Evolutionary conservation across 2,113 vertebrate genomes (phyloP).

Genomic region (Dinomys branickii): DNA sequence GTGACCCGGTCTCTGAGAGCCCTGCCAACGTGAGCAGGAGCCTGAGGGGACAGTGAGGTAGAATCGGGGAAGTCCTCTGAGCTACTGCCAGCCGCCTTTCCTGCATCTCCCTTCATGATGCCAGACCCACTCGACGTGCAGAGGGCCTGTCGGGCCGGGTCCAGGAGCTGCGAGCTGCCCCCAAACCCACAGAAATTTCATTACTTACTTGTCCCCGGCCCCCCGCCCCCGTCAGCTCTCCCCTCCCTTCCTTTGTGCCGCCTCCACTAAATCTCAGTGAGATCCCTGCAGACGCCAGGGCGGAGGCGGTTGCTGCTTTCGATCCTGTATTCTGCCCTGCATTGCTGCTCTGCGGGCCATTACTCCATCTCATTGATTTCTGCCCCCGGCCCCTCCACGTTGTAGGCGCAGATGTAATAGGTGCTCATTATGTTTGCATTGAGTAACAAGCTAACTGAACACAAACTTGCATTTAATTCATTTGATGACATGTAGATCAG

Average conservation of each 20-base stretch:
- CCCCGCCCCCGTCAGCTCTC: no score
- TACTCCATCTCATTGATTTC: background rate
- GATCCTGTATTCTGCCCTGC: background rate
- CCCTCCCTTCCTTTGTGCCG: background rate
- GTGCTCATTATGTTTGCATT: background rate
- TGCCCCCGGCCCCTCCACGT: background rate
- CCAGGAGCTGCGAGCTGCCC: background rate
- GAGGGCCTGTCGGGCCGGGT: no score
- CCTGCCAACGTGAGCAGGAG: no score
- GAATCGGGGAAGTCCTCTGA: no score
- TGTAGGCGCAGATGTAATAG: background rate
- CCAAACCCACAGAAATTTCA: background rate
- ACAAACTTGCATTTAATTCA: constrained; percentile 29
- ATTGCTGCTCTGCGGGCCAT: background rate
- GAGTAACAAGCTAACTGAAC: background rate
- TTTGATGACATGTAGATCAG: background rate
- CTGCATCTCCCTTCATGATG: no score
- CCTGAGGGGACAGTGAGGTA: no score
- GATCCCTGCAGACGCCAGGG: background rate
- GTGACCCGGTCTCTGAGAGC: no score
- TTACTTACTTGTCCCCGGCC: background rate
- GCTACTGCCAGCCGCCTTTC: no score
- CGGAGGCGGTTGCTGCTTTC: background rate
- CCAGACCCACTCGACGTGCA: no score
- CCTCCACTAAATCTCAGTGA: background rate